Base-by-base conservation (phyloP, 2,113 vertebrate species). In the Mungos mungo region DNA sequence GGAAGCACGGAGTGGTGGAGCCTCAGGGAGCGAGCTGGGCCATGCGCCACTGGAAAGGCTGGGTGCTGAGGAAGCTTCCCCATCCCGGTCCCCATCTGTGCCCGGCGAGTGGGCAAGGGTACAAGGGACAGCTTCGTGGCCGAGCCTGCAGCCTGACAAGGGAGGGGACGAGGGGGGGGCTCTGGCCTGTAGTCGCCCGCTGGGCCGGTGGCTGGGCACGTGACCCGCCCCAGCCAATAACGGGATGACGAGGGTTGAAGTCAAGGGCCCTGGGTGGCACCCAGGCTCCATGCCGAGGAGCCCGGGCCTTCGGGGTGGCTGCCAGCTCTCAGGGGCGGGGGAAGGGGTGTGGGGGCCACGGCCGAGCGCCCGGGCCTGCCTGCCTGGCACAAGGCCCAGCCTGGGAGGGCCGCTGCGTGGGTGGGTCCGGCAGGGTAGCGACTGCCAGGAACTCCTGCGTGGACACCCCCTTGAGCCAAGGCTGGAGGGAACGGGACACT, bases 321-420 rank as follows among this genome's bases (percentile, higher is more conserved):
- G 6, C 29, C 38, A 69, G 19, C 5, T 12, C 25, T n/a, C 15
- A 0, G 0, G 41, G 38, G 33, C 19, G 0, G 16, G 29, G 21
- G 9, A 35, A 74, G 35, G 9, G 65, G 41, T 8, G 31, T 3
- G 4, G 31, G 47, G 21, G 18, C 19, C 15, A 9, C 16, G n/a
- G 76, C 41, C 5, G 35, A 74, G 68, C 52, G 19, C 76, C 15
- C 0, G 1, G 54, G 0, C 29, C 0, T 15, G 25, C 25, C 45
- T 2, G 4, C 52, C 47, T 76, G 65, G 57, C 5, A 68, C 38
- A 57, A 52, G 54, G 14, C 38, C 38, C n/a, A 63, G 63, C 8
- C 5, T 12, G 13, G 57, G 57, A 89, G 77, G 74, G 5, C 15
- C 2, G 2, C 33, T 35, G 65, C 1, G 12, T 63, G 52, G 33